Conservation (phyloP, 2,113 vertebrate species). For the Chlorodrepanis virens region DNA sequence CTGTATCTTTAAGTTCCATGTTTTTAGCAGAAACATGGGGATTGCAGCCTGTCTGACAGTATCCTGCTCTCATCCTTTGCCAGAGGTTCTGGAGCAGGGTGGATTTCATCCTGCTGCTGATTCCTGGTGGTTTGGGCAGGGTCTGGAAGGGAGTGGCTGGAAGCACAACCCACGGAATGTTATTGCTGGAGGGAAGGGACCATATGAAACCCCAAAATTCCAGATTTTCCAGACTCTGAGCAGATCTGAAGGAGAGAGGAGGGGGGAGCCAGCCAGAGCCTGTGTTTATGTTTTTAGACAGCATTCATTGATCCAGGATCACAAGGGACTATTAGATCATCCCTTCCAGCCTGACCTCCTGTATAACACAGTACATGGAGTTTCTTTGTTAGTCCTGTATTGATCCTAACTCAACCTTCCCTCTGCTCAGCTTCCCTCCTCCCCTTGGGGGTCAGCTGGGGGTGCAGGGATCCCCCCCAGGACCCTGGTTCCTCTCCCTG, state of each 20-base stretch:
- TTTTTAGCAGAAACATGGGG: neutral
- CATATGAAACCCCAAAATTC: neutral
- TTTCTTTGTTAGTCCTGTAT: conserved; percentile 46
- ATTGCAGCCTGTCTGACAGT: neutral
- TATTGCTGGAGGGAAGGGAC: neutral
- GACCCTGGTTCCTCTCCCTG: neutral
- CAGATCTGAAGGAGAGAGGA: neutral
- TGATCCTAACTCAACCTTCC: conserved; percentile 32
- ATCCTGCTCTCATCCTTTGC: neutral
- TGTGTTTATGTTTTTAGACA: conserved; percentile 59
- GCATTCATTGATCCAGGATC: conserved; percentile 48
- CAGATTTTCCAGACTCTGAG: neutral
- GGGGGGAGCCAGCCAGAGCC: neutral
- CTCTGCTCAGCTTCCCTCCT: neutral
- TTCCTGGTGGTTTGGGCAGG: neutral
- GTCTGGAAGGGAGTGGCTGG: neutral
- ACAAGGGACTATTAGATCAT: conserved; percentile 59
- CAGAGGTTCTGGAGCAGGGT: neutral
- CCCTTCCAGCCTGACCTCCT: conserved; percentile 29
- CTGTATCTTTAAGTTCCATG: accelerated
- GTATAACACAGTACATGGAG: neutral
- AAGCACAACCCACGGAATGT: neutral
- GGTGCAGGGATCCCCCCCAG: neutral
- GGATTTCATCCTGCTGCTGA: neutral
- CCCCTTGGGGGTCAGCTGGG: neutral